Evolutionary conservation across 2,113 vertebrate species (phyloP).

Genomic region (Alethe castanea): DNA sequence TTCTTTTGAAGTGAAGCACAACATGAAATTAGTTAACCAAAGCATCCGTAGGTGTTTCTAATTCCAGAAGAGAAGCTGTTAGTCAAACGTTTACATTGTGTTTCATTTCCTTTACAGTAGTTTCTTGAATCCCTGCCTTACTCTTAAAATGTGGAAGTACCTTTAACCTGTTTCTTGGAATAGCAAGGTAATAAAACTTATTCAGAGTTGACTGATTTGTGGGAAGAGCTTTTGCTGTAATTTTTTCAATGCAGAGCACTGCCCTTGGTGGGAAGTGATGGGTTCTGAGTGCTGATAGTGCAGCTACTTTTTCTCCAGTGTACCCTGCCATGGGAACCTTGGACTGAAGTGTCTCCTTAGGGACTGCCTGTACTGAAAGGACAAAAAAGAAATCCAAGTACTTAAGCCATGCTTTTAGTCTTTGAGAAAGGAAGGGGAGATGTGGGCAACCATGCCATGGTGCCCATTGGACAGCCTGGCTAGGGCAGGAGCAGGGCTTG

Average conservation of each 20-base stretch:
- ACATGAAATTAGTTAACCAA: conserved; percentile 1
- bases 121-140: conserved; percentile 23
- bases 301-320: background rate
- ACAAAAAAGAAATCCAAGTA: background rate
- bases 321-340: background rate
- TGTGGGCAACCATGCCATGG: accelerated
- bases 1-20: conserved; percentile 41
- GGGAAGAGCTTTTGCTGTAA: background rate
- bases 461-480: background rate
- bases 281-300: background rate
- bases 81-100: conserved; percentile 50
- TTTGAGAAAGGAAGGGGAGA: background rate
- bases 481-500: background rate
- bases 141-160: background rate
- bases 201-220: background rate
- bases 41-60: conserved; percentile 26
- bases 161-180: conserved; percentile 1
- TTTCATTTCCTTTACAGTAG: conserved; percentile 51
- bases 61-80: conserved; percentile 47
- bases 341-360: background rate
- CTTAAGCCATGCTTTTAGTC: background rate
- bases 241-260: background rate
- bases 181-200: background rate
- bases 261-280: background rate
- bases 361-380: background rate